phyloP scores from a whole-genome alignment of 2,113 vertebrate genomes.

The Gorsachius goisagi region DNA sequence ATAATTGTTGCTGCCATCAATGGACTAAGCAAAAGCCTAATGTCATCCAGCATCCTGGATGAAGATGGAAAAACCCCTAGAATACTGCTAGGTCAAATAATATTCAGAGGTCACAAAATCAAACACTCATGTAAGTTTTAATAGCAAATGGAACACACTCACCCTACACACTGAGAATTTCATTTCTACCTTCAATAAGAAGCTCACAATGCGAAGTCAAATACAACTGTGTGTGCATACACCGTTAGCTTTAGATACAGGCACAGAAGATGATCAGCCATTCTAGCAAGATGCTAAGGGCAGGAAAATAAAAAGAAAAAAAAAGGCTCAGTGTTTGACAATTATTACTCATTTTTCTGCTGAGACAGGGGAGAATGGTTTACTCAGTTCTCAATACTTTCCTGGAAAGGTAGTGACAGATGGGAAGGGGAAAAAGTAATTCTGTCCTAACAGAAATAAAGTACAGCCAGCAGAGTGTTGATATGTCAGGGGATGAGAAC shows the following conservation, averaged over 20 bases:
- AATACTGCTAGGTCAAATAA: neutral
- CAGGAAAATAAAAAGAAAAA: neutral
- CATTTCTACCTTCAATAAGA: neutral
- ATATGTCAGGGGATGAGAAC: neutral
- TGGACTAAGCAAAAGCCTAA: neutral
- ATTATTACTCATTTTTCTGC: neutral
- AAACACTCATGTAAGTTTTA: neutral
- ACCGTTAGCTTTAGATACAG: neutral
- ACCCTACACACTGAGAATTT: neutral
- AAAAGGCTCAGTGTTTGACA: neutral
- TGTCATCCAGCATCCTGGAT: neutral
- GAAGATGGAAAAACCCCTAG: neutral
- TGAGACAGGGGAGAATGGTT: neutral
- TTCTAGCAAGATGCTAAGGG: neutral
- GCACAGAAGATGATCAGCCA: neutral
- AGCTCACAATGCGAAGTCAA: neutral
- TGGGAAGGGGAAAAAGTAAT: neutral
- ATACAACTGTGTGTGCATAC: neutral
- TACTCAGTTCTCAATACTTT: neutral
- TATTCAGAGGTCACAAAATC: neutral
- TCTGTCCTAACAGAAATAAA: neutral
- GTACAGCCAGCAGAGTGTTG: neutral
- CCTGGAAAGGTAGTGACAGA: neutral
- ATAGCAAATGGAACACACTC: neutral
- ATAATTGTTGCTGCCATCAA: neutral